These are phyloP conservation scores for Lacerta viridis DNA, from an alignment of 2,797 vertebrate genomes.

Conservation along the genomic window DNA sequence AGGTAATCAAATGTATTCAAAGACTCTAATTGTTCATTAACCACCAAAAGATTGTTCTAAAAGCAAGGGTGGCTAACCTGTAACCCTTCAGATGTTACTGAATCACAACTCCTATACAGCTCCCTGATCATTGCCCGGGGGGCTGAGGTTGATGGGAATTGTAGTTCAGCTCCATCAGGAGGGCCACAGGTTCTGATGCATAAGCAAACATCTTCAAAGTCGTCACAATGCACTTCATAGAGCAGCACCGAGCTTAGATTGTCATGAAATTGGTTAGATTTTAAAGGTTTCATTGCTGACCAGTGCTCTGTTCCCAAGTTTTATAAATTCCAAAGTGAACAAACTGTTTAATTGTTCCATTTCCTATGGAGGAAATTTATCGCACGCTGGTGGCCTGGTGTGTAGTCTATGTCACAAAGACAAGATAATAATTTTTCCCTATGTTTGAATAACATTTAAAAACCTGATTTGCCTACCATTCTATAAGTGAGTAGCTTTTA, in stretches of 20 bases:
- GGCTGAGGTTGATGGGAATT: too few species aligned
- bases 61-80: neutral
- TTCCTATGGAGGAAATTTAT: neutral
- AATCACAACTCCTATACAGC: too few species aligned
- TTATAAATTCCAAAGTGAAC: neutral
- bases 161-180: too few species aligned
- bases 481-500: neutral
- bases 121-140: too few species aligned
- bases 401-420: neutral
- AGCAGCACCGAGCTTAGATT: too few species aligned
- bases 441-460: neutral
- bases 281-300: neutral
- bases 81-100: too few species aligned
- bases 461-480: neutral
- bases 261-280: neutral
- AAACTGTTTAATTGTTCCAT: neutral
- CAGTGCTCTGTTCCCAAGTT: neutral
- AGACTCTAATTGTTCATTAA: constrained; percentile 12
- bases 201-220: neutral
- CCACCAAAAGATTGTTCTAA: neutral
- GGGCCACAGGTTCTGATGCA: too few species aligned
- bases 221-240: neutral
- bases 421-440: neutral
- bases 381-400: neutral
- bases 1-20: accelerated